A percentile compares a stretch with the other conserved stretches of the same genome.
Conservation (phyloP, 2,113 vertebrate species). For the Pelvicachromis taeniatus region DNA sequence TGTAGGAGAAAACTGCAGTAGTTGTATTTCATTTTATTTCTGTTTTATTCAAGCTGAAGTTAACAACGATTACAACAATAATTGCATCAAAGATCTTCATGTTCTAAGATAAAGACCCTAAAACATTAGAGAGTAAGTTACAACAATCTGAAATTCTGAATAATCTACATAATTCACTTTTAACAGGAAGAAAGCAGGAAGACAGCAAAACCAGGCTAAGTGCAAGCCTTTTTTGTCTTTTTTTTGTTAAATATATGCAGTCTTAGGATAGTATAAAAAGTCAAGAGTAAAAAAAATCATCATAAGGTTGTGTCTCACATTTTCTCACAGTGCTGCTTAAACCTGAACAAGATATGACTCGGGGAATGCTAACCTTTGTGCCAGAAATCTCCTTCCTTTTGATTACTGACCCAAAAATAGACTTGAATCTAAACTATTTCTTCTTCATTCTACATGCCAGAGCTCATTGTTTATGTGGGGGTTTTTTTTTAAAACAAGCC, state of each 20-base stretch:
- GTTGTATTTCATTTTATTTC: not conserved
- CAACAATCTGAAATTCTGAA: not conserved
- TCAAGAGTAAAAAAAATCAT: not conserved
- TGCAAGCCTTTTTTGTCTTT: not conserved
- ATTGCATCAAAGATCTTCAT: not conserved
- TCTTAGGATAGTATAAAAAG: not conserved
- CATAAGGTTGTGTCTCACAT: not conserved
- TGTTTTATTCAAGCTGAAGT: not conserved
- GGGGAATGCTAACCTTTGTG: not conserved
- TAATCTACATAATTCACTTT: not conserved
- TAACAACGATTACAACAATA: not conserved
- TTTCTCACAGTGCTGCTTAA: not conserved
- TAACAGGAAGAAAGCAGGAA: not conserved
- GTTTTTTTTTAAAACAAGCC: rapidly evolving
- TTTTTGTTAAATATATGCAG: not conserved
- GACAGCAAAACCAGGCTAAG: not conserved
- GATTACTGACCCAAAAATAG: not conserved
- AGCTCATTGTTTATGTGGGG: not conserved
- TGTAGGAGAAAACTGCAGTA: not conserved
- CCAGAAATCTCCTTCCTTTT: not conserved
- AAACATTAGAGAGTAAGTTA: not conserved
- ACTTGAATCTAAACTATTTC: not conserved
- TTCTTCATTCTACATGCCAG: not conserved
- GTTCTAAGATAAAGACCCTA: not conserved
- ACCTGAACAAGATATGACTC: not conserved